These are phyloP conservation scores for Nomia melanderi DNA, from an alignment of 1,140 invertebrate species.

Conservation along the genomic window DNA sequence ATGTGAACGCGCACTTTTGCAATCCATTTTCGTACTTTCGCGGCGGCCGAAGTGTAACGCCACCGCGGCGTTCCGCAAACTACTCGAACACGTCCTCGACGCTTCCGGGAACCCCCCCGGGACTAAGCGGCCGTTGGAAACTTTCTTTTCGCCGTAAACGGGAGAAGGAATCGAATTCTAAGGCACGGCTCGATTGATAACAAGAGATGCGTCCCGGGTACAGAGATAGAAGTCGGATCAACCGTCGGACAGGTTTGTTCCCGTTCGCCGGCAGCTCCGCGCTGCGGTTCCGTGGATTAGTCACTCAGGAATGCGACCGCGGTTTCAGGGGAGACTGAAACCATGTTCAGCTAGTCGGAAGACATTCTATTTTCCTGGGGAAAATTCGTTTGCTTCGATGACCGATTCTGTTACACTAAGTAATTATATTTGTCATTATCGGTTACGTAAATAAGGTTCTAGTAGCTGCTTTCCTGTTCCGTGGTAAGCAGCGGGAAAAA, in stretches of 20 bases:
- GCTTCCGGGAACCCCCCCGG: too few species aligned
- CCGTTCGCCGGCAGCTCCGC: slow-evolving; percentile 16
- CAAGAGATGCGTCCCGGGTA: too few species aligned
- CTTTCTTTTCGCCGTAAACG: not conserved
- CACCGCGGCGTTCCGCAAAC: slow-evolving; percentile 23
- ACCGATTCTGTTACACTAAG: not conserved
- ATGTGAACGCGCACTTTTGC: slow-evolving; percentile 49
- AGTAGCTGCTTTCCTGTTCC: too few species aligned
- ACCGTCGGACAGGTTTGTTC: not conserved
- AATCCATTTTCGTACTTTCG: slow-evolving; percentile 62
- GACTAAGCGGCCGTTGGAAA: too few species aligned
- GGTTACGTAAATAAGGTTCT: too few species aligned
- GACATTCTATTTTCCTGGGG: not conserved
- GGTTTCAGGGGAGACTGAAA: slow-evolving; percentile 27
- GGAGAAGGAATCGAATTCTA: too few species aligned
- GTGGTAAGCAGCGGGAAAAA: too few species aligned
- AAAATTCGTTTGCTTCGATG: not conserved
- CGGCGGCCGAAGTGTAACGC: slow-evolving; percentile 57
- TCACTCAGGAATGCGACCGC: slow-evolving; percentile 56
- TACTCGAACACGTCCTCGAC: too few species aligned
- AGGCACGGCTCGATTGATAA: too few species aligned
- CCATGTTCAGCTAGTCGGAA: not conserved
- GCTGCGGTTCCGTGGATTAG: slow-evolving; percentile 49
- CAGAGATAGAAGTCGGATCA: not conserved
- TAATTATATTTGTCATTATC: too few species aligned